Evolutionary conservation across 2,113 vertebrate species (phyloP).

Genomic region (Anarrhichthys ocellatus): DNA sequence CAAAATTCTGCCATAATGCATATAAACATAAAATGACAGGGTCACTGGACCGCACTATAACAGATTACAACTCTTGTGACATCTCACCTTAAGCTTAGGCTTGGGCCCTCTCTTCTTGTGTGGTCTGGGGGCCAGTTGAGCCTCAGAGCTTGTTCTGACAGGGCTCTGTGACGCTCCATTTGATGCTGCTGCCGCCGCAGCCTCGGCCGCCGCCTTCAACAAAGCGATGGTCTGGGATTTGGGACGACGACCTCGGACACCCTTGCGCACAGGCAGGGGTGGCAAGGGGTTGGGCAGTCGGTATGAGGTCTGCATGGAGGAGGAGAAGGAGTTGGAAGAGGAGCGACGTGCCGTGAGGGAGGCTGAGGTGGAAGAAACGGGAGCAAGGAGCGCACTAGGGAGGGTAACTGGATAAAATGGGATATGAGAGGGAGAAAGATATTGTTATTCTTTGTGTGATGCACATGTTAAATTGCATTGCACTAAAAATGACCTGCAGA

Average conservation of each 20-base stretch:
- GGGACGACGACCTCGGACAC: conserved; percentile 86
- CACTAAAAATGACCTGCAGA: conserved; percentile 18
- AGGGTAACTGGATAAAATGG: conserved; percentile 84
- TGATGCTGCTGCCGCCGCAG: conserved; percentile 77
- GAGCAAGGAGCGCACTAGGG: conserved; percentile 84
- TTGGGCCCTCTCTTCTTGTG: conserved; percentile 90
- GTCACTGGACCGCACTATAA: conserved; percentile 31
- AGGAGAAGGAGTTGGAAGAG: conserved; percentile 81
- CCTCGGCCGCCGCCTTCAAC: conserved; percentile 84
- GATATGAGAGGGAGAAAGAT: conserved; percentile 1
- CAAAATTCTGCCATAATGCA: conserved; percentile 17
- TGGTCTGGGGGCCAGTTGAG: conserved; percentile 83
- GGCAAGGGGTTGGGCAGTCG: conserved; percentile 86
- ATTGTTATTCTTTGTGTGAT: not conserved
- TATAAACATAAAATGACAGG: conserved; percentile 13
- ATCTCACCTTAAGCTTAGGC: conserved; percentile 91
- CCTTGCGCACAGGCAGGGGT: conserved; percentile 87
- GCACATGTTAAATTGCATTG: not conserved
- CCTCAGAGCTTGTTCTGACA: conserved; percentile 77
- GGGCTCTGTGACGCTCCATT: conserved; percentile 84
- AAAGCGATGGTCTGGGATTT: conserved; percentile 86
- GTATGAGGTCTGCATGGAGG: conserved; percentile 91
- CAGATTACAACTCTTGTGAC: conserved; percentile 38
- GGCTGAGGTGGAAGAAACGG: conserved; percentile 84
- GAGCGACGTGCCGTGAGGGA: conserved; percentile 87